phyloP scores from a whole-genome alignment of 1,140 invertebrate genomes.

The Coboldia fuscipes region DNA sequence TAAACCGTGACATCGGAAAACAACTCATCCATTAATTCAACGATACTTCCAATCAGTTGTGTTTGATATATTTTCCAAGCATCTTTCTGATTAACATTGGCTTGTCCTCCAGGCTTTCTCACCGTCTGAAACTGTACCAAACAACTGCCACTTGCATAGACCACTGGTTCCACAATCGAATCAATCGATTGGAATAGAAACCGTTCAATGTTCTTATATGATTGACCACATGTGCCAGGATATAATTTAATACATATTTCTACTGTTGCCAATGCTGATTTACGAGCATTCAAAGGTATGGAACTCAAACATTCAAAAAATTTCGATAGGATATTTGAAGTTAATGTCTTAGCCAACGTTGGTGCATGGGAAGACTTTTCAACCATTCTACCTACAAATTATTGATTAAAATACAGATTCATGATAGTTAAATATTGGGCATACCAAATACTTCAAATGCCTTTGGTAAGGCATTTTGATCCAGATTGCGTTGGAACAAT shows the following conservation, averaged over 20 bases:
- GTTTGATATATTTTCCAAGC: conserved; percentile 5
- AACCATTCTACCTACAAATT: background rate
- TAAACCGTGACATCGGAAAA: conserved; percentile 3
- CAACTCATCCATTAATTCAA: conserved; percentile 3
- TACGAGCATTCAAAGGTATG: background rate
- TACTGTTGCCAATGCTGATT: conserved; percentile 2
- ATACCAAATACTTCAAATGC: background rate
- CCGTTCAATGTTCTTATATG: conserved; percentile 2
- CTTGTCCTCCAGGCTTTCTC: conserved; percentile 1
- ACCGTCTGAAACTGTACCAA: conserved; percentile 4
- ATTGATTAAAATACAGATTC: no score
- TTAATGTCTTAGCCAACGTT: conserved; percentile 5
- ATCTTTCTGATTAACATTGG: conserved; percentile 3
- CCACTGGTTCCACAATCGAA: background rate
- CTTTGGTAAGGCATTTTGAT: background rate
- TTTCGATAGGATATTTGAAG: conserved; percentile 3
- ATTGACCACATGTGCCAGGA: conserved; percentile 3
- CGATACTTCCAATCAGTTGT: conserved; percentile 4
- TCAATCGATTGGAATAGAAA: conserved; percentile 4
- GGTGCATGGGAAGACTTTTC: conserved; percentile 1
- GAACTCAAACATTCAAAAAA: conserved; percentile 3
- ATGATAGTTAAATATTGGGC: background rate
- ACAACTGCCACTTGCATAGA: conserved; percentile 3
- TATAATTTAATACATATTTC: conserved; percentile 3
- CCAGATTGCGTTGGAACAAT: background rate